Percentiles rank a stretch among this genome's conserved stretches.
phyloP scores from a whole-genome alignment of 2,888 invertebrate genomes.

The Callinectes sapidus region DNA sequence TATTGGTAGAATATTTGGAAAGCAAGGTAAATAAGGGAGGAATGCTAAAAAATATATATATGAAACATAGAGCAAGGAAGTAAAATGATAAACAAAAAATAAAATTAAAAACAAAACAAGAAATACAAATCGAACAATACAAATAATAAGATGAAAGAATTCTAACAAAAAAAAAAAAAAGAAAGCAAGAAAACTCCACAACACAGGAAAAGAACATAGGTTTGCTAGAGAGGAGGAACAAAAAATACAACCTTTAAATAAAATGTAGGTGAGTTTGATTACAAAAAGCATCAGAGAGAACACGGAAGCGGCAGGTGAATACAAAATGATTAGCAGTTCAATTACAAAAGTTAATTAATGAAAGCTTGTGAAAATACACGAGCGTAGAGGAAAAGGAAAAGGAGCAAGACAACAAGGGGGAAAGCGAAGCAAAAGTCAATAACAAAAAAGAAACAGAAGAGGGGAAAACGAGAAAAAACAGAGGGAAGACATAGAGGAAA shows the following conservation, averaged over 20 bases:
- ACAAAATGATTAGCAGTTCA: conserved; percentile 12
- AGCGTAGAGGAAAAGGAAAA: background rate
- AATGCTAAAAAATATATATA: background rate
- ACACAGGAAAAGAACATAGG: background rate
- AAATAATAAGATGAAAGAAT: background rate
- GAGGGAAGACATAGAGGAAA: background rate
- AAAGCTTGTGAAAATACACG: background rate
- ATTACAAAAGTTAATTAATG: background rate
- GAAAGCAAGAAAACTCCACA: background rate
- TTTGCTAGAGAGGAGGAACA: background rate
- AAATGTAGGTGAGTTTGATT: background rate
- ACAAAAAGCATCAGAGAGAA: background rate
- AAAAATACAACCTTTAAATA: background rate
- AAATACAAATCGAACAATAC: background rate
- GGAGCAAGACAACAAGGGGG: background rate
- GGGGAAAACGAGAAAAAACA: background rate
- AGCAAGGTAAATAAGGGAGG: background rate
- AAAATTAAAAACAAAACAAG: background rate
- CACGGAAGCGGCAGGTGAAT: background rate
- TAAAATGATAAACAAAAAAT: background rate
- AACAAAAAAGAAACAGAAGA: background rate
- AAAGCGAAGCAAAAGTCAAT: background rate
- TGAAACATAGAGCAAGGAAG: background rate
- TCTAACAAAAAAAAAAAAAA: background rate
- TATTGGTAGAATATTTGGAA: background rate